Conservation (phyloP, 2,888 invertebrate species). For the Euzophera pinguis region DNA sequence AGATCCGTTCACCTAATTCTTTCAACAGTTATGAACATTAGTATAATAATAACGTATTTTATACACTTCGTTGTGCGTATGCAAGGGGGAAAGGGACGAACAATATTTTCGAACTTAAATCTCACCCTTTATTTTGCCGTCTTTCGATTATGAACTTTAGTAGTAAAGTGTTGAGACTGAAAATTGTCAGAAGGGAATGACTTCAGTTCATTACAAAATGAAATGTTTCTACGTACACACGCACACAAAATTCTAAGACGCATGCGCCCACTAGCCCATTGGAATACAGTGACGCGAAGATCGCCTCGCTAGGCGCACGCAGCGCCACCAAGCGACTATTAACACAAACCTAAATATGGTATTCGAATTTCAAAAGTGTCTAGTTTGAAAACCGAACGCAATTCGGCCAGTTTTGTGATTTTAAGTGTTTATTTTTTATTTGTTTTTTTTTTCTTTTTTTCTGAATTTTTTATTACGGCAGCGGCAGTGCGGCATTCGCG, state of each 20-base stretch:
- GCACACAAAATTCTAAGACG: constrained; percentile 40
- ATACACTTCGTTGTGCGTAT: constrained; percentile 30
- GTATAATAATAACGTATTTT: constrained; percentile 5
- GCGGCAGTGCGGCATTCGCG: constrained; percentile 35
- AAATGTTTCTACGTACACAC: constrained; percentile 46
- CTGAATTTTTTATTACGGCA: constrained; percentile 43
- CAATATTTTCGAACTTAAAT: constrained; percentile 38
- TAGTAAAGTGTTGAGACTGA: constrained; percentile 18
- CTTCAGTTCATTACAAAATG: constrained; percentile 63
- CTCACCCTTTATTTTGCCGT: constrained; percentile 38
- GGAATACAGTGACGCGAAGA: constrained; percentile 49
- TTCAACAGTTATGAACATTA: constrained; percentile 15
- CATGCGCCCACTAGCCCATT: constrained; percentile 49
- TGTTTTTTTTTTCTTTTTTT: constrained; percentile 34
- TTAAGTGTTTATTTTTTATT: constrained; percentile 19
- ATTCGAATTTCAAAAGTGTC: constrained; percentile 55
- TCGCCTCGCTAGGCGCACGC: constrained; percentile 46
- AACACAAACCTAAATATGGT: constrained; percentile 44
- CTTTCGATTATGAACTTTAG: constrained; percentile 27
- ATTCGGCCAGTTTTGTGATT: constrained; percentile 17
- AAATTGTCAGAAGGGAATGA: constrained; percentile 21
- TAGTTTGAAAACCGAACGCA: constrained; percentile 17
- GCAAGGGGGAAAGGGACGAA: constrained; percentile 38
- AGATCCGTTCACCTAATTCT: constrained; percentile 16
- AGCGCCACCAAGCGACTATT: constrained; percentile 38